Evolutionary conservation across 2,113 vertebrate species (phyloP), one percentile per base, ranked within the genome.

Genomic region (Gorsachius goisagi): DNA sequence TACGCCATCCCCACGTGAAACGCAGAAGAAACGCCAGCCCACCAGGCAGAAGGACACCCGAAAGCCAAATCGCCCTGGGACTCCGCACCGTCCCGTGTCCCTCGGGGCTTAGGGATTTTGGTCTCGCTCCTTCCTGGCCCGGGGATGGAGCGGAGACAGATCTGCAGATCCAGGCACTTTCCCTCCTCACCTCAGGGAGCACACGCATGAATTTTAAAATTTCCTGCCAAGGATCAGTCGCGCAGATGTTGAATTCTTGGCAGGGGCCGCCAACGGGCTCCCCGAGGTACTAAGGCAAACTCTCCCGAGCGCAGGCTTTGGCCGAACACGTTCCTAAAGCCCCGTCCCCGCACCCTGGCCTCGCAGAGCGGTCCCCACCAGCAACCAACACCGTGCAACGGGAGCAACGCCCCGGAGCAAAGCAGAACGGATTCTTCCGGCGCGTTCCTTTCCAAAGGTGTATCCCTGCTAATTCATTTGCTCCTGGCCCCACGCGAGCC

Each of bases 241-340:
- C 78, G 95, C 96, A 96, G 95, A 78, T 94, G 96, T 88, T 75
- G 84, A 76, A 64, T 66, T 95, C 55, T 90, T 97, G 91, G 96
- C 93, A 77, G 75, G 47, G 8, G 63, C 32, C 50, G n/a, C 2
- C 0, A 9, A 0, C 2, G 23, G 5, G 76, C 39, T 88, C 93
- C 93, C 88, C 8, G 59, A 85, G 83, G 88, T 92, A 18, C 49
- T 45, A 44, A 28, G 73, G 58, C 62, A 60, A 95, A 56, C 52
- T 30, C 82, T 87, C 11, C 7, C 12, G 5, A 79, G 73, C 1
- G 0, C 68, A 50, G 67, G 44, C 62, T 91, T 20, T 30, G 85
- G 71, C 88, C 52, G 66, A 66, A 49, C 52, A 10, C 7, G 1
- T 22, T 52, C 30, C 74, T 56, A 63, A 6, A 11, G 80, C 39